These are phyloP conservation scores for Scomber japonicus DNA, from an alignment of 2,113 vertebrate species.

Conservation along the genomic window DNA sequence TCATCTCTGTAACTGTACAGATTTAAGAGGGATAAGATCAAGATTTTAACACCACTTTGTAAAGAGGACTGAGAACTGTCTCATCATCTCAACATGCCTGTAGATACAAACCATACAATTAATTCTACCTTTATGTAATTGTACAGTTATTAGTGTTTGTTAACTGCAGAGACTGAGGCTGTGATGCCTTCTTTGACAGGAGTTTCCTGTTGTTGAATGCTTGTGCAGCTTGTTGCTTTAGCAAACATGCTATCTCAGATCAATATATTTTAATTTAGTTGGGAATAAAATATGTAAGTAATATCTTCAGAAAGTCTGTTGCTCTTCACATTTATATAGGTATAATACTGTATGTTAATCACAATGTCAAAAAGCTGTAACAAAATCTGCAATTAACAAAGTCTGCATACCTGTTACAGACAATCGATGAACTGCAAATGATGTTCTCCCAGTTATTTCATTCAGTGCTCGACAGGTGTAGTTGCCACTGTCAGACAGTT, in stretches of 20 bases:
- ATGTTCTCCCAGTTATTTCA: neutral
- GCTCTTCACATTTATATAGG: neutral
- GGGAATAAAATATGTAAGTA: accelerated
- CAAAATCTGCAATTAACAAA: neutral
- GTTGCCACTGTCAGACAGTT: too few species aligned
- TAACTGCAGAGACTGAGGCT: too few species aligned
- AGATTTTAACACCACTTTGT: neutral
- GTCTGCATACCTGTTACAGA: slow-evolving; percentile 25
- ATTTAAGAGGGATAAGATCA: slow-evolving; percentile 3
- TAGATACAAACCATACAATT: too few species aligned
- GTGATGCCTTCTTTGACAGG: too few species aligned
- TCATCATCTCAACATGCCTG: neutral
- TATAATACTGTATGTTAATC: neutral
- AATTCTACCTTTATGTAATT: too few species aligned
- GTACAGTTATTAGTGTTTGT: neutral
- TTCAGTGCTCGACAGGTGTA: too few species aligned
- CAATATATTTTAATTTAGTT: neutral
- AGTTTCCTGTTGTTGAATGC: neutral
- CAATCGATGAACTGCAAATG: neutral
- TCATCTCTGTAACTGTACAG: accelerated
- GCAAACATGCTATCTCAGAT: neutral
- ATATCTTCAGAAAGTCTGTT: neutral
- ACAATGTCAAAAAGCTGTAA: too few species aligned
- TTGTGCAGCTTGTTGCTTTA: neutral
- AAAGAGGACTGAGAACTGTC: neutral